Evolutionary conservation across 2,113 vertebrate species (phyloP), one percentile per base, ranked within the genome.

Genomic region (Phyllostomus hastatus): DNA sequence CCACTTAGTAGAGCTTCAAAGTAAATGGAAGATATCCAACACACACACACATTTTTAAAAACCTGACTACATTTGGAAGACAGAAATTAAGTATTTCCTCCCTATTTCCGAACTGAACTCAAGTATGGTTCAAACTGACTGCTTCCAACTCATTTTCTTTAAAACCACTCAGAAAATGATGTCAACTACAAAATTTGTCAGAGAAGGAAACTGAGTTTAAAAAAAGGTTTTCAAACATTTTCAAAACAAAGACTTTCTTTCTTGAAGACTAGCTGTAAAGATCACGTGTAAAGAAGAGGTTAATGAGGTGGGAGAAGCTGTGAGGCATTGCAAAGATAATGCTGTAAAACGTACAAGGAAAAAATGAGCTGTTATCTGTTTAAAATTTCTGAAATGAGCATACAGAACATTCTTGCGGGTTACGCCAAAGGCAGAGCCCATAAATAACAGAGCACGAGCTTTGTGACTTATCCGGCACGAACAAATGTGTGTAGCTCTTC

Each of bases 61-160:
- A 87, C 41, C 64, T 92, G 61, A 90, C 66, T 95, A 83, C 76
- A 81, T 92, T 93, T 83, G 48, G 69, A 90, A n/a, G 54, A 87
- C 41, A 88, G 88, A 76, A 93, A 90, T n/a, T 80, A 57, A 76
- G 19, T 46, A 4, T 22, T 69, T 31, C 17, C 4, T 4, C 8
- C 46, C 46, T 28, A 52, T 59, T 93, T 91, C 59, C 54, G 76
- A 70, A 87, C 3, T 96, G 69, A 92, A 88, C 28, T 95, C 81
- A 97, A 93, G 24, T 52, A 7, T 52, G 84, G 46, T 90, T 76
- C 50, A 28, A 33, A 35, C 87, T 43, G 66, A 48, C 70, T 91
- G 75, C 50, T 96, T 80, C 82, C 35, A 73, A 94, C 59, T 64
- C 35, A 95, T 82, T 94, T 93, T 91, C 78, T 64, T 94, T 81